Percentiles rank a stretch among this genome's conserved stretches.
Evolutionary conservation across 2,797 vertebrate genomes (phyloP).

Genomic region (Falco concolor): DNA sequence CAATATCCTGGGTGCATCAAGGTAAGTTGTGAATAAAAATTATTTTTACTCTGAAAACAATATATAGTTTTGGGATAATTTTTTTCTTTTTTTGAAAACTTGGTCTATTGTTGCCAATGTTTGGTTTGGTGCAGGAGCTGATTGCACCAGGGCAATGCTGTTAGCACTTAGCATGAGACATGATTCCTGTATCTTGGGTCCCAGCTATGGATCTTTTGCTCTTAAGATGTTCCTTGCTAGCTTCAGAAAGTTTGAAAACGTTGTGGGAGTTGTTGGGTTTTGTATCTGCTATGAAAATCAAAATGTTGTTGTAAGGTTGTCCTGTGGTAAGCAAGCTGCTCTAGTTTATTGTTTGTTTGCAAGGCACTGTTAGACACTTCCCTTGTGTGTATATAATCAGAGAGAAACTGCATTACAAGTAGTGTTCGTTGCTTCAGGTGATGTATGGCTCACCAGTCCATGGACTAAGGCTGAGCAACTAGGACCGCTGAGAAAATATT

Average conservation of each 20-base stretch:
- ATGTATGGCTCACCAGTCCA: rapidly evolving
- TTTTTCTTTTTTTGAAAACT: background rate
- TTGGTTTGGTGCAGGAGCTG: background rate
- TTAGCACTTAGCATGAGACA: background rate
- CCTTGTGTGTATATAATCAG: rapidly evolving
- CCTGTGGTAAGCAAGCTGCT: background rate
- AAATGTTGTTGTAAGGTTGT: background rate
- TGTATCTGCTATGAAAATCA: background rate
- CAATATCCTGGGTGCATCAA: background rate
- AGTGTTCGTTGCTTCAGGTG: rapidly evolving
- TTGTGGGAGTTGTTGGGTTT: rapidly evolving
- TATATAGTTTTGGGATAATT: background rate
- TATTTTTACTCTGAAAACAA: background rate
- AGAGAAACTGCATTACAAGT: background rate
- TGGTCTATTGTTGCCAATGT: rapidly evolving
- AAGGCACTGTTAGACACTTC: rapidly evolving
- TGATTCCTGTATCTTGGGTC: background rate
- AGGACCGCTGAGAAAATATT: background rate
- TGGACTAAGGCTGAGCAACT: background rate
- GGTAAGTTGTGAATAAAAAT: background rate
- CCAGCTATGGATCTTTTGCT: background rate
- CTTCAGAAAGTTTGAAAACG: background rate
- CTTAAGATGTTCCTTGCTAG: background rate
- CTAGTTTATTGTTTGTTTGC: background rate
- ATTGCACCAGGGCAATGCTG: background rate